phyloP scores from a whole-genome alignment of 2,888 invertebrate genomes.

The Lithophane semibrunnea region DNA sequence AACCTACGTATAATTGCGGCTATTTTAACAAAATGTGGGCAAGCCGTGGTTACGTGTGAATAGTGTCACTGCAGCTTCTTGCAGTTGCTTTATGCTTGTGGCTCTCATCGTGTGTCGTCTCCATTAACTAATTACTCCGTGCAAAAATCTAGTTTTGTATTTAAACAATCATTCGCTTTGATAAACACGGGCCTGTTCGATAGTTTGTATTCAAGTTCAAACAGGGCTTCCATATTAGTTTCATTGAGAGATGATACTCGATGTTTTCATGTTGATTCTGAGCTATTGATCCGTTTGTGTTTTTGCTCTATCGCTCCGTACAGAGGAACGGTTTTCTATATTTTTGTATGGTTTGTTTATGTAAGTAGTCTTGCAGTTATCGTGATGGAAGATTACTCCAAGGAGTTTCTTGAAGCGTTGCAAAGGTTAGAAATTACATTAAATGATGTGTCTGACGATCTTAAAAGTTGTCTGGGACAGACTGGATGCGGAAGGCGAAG shows the following conservation, averaged over 20 bases:
- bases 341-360: not conserved
- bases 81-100: too few relatives aligned
- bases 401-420: not conserved
- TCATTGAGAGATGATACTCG: conserved; percentile 46
- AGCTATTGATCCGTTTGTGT: conserved; percentile 38
- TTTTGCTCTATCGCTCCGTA: not conserved
- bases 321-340: not conserved
- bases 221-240: conserved; percentile 49
- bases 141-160: conserved; percentile 42
- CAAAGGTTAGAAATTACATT: too few relatives aligned
- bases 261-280: conserved; percentile 57
- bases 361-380: too few relatives aligned
- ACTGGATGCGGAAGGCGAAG: too few relatives aligned
- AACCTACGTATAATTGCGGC: not conserved
- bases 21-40: not conserved
- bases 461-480: too few relatives aligned
- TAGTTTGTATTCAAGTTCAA: conserved; percentile 54
- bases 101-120: not conserved
- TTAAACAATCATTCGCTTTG: conserved; percentile 52
- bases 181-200: conserved; percentile 44
- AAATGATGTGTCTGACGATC: too few relatives aligned
- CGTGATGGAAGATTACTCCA: not conserved
- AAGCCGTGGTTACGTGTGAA: too few relatives aligned
- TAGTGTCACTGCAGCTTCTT: too few relatives aligned
- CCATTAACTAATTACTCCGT: conserved; percentile 30